Evolutionary conservation across 1,140 invertebrate species (phyloP), one percentile per base, ranked within the genome.

Genomic region (Cherax destructor): DNA sequence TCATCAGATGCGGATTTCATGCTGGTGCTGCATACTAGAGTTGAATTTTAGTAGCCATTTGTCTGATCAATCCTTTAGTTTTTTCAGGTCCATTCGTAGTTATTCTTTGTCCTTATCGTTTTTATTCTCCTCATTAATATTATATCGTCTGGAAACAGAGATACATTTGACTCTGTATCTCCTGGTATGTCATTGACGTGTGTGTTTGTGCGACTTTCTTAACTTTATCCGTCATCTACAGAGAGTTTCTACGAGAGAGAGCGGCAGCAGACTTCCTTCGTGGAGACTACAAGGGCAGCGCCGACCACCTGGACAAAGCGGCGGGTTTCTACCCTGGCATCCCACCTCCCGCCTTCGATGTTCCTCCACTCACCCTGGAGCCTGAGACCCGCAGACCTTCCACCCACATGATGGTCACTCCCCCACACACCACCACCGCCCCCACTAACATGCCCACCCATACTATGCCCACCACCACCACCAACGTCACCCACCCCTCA

Each of bases 181-280:
- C 21, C 13, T n/a, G 76, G 21, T 13, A n/a, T 21, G 13, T 78
- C 49, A 83, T 56, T 21, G 30, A 41, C 30, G 30, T 41, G 0
- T 41, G 30, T 41, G 30, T 41, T 41, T 41, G 30, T 41, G 30
- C 30, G 30, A 41, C 30, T 41, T 41, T 41, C 30, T 78, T 41
- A 11, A 1, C 65, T 24, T 77, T 50, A 6, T 30, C 11, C 76
- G 47, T 56, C 13, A 18, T 10, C 47, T 41, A 13, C 88, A 91
- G 92, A 84, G 92, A 92, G 92, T 92, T 89, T 84, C 89, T 91
- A 50, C 92, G 88, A 4, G 92, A 92, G 86, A 77, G 92, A 30
- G 88, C 90, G 41, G 78, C 92, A 21, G 83, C 80, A 16, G 92
- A 92, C 49, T 91, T 91, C 92, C 83, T 92, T 21, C 86, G 89